Evolutionary conservation across 2,888 invertebrate genomes (phyloP).

Genomic region (Lasioglossum lativentre): DNA sequence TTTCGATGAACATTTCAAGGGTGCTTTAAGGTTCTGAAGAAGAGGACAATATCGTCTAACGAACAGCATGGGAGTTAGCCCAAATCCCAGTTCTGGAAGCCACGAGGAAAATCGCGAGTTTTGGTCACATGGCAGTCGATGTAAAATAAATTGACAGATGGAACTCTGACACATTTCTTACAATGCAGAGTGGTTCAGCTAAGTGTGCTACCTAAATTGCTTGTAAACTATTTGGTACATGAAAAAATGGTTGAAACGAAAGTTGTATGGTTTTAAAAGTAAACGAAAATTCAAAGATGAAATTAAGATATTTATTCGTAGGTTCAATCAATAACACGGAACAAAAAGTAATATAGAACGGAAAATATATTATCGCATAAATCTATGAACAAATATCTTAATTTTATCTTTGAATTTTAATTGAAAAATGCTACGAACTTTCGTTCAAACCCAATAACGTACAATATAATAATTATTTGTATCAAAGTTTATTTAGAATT

Average conservation of each 20-base stretch:
- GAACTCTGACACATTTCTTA: background rate
- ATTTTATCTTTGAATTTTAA: no score
- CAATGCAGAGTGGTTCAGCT: background rate
- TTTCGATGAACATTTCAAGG: conserved; percentile 65
- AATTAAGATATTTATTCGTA: no score
- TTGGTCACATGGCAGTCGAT: background rate
- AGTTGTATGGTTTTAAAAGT: no score
- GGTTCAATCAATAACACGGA: no score
- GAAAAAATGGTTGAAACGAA: background rate
- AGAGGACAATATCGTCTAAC: conserved; percentile 63
- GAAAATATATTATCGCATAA: no score
- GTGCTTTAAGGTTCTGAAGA: conserved; percentile 52
- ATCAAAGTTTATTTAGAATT: background rate
- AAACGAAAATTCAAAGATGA: no score
- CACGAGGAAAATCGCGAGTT: conserved; percentile 12
- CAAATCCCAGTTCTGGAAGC: conserved; percentile 10
- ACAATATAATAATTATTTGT: no score
- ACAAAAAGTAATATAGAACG: no score
- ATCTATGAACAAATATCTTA: no score
- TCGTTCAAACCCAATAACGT: no score
- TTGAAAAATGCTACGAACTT: no score
- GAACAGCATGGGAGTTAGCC: conserved; percentile 34
- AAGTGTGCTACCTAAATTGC: background rate
- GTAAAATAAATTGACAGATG: conserved; percentile 1
- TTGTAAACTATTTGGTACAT: background rate